phyloP scores from a whole-genome alignment of 2,888 invertebrate genomes.

The Polia nebulosa region DNA sequence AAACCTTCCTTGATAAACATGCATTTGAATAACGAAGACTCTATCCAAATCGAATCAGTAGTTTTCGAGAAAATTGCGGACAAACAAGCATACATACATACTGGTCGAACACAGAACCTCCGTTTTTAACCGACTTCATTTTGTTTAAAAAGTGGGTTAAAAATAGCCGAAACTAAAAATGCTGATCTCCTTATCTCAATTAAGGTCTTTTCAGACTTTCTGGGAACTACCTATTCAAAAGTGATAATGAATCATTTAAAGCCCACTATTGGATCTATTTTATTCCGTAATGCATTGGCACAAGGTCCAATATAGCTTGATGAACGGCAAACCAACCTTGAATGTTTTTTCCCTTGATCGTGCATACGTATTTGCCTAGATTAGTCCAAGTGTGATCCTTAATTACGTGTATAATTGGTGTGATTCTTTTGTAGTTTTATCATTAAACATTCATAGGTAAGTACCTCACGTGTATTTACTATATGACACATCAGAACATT shows the following conservation, averaged over 20 bases:
- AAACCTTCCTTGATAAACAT: no score
- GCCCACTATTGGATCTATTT: not conserved
- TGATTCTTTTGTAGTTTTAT: constrained; percentile 9
- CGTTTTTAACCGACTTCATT: no score
- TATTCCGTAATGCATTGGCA: not conserved
- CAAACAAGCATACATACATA: no score
- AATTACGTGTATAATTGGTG: constrained; percentile 14
- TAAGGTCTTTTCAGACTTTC: not conserved
- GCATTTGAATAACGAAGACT: no score
- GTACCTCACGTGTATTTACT: not conserved
- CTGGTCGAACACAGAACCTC: no score
- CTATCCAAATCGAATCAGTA: no score
- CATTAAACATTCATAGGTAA: not conserved
- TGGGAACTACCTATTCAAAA: constrained; percentile 4
- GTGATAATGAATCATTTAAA: constrained; percentile 1
- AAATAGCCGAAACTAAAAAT: no score
- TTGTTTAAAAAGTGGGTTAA: no score
- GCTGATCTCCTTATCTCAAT: no score
- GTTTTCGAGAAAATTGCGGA: no score
- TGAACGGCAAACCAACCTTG: not conserved
- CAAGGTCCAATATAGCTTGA: constrained; percentile 21
- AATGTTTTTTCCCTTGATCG: constrained; percentile 24
- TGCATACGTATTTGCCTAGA: constrained; percentile 20
- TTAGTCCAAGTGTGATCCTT: constrained; percentile 32
- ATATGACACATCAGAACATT: not conserved